Evolutionary conservation across 2,888 invertebrate species (phyloP).

Genomic region (Gymnosoma rotundatum): DNA sequence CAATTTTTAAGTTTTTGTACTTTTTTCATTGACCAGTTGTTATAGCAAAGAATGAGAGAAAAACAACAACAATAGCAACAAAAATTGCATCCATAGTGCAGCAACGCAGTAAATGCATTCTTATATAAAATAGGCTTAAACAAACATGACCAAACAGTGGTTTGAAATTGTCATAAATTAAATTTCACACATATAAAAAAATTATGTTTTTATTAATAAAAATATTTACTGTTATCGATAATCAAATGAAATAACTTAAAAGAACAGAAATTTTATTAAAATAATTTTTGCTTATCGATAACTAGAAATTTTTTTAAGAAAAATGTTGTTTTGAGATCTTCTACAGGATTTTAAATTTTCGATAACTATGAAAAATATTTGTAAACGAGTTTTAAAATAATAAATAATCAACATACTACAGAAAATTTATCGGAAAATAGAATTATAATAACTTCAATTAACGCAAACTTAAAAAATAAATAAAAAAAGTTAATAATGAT

Average conservation of each 20-base stretch:
- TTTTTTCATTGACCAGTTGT: not conserved
- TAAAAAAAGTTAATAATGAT: too few relatives aligned
- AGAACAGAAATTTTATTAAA: too few relatives aligned
- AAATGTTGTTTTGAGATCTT: too few relatives aligned
- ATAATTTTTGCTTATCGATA: too few relatives aligned
- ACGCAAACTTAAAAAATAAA: too few relatives aligned
- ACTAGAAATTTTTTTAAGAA: too few relatives aligned
- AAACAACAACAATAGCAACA: not conserved
- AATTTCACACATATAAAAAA: not conserved
- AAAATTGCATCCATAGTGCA: constrained; percentile 50
- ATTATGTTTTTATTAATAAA: not conserved
- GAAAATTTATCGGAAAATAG: too few relatives aligned
- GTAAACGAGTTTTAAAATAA: too few relatives aligned
- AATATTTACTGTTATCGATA: not conserved
- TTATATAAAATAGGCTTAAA: constrained; percentile 22
- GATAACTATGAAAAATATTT: too few relatives aligned
- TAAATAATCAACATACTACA: too few relatives aligned
- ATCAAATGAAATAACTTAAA: not conserved
- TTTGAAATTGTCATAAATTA: not conserved
- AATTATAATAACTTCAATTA: too few relatives aligned
- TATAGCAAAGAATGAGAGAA: not conserved
- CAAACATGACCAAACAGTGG: constrained; percentile 19
- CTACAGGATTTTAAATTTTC: too few relatives aligned
- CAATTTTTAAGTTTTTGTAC: constrained; percentile 40
- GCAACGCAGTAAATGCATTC: constrained; percentile 56